phyloP scores from a whole-genome alignment of 1,140 invertebrate species.

The Ostrea denselamellosa region DNA sequence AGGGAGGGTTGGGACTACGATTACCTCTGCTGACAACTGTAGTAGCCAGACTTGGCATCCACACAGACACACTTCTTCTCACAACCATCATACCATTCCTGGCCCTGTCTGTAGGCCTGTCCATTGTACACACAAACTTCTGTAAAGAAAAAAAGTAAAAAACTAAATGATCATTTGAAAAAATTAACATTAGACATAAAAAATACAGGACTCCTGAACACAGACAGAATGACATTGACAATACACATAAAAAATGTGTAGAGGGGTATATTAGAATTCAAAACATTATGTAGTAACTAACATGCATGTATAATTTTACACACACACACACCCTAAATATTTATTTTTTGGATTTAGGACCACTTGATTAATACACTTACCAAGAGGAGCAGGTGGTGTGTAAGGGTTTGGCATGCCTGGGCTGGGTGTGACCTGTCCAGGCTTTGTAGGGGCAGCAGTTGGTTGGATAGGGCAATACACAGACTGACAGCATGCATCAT shows the following conservation, averaged over 20 bases:
- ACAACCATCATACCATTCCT: slow-evolving; percentile 71
- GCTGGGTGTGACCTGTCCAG: slow-evolving; percentile 45
- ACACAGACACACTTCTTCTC: slow-evolving; percentile 66
- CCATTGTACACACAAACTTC: slow-evolving; percentile 69
- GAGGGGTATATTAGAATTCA: background rate
- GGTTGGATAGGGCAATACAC: slow-evolving; percentile 58
- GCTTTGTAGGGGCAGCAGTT: slow-evolving; percentile 45
- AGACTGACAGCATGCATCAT: slow-evolving; percentile 65
- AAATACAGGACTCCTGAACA: no score
- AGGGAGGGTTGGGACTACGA: no score
- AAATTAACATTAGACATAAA: no score
- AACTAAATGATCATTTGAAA: background rate
- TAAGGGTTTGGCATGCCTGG: slow-evolving; percentile 45
- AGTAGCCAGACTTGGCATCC: slow-evolving; percentile 61
- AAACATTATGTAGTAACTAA: no score
- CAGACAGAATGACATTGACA: no score
- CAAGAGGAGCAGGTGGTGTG: slow-evolving; percentile 1
- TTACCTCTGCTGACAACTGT: slow-evolving; percentile 70
- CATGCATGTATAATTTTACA: no score
- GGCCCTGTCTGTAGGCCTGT: slow-evolving; percentile 64
- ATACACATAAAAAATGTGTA: background rate
- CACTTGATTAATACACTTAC: background rate
- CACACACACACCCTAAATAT: background rate
- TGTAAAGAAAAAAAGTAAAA: slow-evolving; percentile 42
- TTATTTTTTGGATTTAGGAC: no score